These are phyloP conservation scores for Escarpia spicata DNA, from an alignment of 2,888 invertebrate species.

Conservation along the genomic window DNA sequence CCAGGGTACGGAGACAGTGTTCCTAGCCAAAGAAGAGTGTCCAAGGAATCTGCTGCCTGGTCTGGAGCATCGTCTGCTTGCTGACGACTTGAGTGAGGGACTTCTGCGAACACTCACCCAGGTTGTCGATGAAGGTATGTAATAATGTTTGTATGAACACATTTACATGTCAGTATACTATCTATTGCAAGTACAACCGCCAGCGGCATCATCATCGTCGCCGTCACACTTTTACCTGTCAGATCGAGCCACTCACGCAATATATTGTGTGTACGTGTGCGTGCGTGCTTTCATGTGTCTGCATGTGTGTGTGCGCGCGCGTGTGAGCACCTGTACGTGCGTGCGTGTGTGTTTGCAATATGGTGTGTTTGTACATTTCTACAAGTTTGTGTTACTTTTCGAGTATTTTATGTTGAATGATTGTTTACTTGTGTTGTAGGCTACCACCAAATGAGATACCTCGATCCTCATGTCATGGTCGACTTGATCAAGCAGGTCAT, in stretches of 20 bases:
- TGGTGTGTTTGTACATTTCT: neutral
- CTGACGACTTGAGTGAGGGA: slow-evolving; percentile 29
- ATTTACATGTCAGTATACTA: too few species aligned
- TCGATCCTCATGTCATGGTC: neutral
- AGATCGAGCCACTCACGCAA: too few species aligned
- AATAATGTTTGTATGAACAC: too few species aligned
- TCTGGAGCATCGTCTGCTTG: slow-evolving; percentile 31
- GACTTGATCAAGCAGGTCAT: neutral
- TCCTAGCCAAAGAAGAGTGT: slow-evolving; percentile 26
- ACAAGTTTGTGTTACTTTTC: neutral
- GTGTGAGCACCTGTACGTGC: too few species aligned
- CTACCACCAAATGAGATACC: neutral
- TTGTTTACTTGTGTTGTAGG: neutral
- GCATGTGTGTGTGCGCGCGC: too few species aligned
- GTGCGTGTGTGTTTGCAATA: neutral
- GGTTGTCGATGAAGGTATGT: slow-evolving; percentile 40
- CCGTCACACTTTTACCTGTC: neutral
- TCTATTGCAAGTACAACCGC: too few species aligned
- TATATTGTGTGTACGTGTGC: too few species aligned
- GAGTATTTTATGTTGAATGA: neutral
- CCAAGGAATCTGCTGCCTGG: slow-evolving; percentile 37
- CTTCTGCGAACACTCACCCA: slow-evolving; percentile 34
- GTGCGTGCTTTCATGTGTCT: too few species aligned
- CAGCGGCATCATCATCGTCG: neutral
- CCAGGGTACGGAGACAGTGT: slow-evolving; percentile 24